Percentiles rank a stretch among this genome's conserved stretches.
Conservation (phyloP, 2,888 invertebrate species). For the Lochmaea crataegi region DNA sequence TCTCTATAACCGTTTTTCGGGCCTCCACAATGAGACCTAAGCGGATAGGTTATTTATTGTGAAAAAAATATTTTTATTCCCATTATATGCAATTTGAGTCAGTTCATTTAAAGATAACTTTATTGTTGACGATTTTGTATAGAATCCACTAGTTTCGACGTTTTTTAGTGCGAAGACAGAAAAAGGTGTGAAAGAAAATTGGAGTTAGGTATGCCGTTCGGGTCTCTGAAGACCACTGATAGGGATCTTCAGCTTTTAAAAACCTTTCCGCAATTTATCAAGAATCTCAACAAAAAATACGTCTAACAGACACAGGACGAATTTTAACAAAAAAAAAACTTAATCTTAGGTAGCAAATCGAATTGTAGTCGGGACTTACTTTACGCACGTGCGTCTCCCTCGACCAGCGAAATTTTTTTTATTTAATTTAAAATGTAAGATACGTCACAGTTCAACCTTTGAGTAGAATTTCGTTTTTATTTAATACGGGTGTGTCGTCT, state of each 20-base stretch:
- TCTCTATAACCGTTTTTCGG: no score
- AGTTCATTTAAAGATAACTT: no score
- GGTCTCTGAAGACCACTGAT: neutral
- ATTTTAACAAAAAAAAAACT: conserved; percentile 5
- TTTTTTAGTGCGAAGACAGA: neutral
- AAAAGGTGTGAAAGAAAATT: neutral
- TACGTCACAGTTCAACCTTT: neutral
- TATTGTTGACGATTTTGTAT: neutral
- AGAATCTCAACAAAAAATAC: conserved; percentile 3
- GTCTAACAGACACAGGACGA: neutral
- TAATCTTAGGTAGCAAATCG: conserved; percentile 3
- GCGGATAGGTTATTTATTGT: no score
- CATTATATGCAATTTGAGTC: no score
- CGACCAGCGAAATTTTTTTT: neutral
- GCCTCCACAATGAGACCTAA: no score
- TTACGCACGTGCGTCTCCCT: conserved; percentile 1
- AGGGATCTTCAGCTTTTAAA: conserved; percentile 5
- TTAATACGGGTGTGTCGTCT: neutral
- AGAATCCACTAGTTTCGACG: neutral
- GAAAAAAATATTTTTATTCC: no score
- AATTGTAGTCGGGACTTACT: conserved; percentile 3
- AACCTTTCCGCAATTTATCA: conserved; percentile 3
- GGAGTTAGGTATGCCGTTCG: neutral
- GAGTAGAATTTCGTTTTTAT: neutral
- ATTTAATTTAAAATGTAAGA: conserved; percentile 5